Base-by-base conservation (phyloP, 2,888 invertebrate genomes). In the Scaptomyza reducta region DNA sequence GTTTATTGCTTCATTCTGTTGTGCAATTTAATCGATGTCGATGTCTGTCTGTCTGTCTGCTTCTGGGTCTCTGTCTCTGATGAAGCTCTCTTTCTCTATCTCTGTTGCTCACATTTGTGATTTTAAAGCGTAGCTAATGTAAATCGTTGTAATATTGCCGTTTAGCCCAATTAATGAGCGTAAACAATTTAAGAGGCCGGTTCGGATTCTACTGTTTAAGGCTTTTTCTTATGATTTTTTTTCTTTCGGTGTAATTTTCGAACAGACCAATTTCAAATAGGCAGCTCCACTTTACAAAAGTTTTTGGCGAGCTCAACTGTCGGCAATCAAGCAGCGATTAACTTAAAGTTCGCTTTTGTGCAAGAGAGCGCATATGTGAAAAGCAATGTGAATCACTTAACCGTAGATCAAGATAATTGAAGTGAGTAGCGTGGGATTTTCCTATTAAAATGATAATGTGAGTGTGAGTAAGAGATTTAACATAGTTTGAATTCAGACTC, bases 1-100 rank as follows among this genome's bases (percentile, higher is more conserved):
- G 85, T 84, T 84, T 84, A 84, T 84, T 84, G 82, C 87, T 84
- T 85, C 76, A 84, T 84, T 87, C 74, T 85, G 85, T 74, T 85
- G 77, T 76, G 83, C 82, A 76, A 87, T 85, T 83, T 83, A 81
- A 83, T 87, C 85, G 83, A 87, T 83, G 87, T 79, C 60, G 57
- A 63, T 70, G 70, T 69, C 51, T 78, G 87, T 77, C 56, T 49
- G 58, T 63, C 65, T n/a, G n/a, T 70, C 51, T 33, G 10, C 2
- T 1, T 18, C 6, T 31, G 3, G 2, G 29, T 27, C 29, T 29
- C 29, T 29, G 16, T 5, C 14, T 16, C 35, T 18, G 42, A 31
- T 14, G 10, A 46, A 29, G 33, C 33, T 14, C 16, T 4, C 35
- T 45, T 35, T 51, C 42, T 56, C 31, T 49, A 42, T 42, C 14